A percentile compares a stretch with the other conserved stretches of the same genome.
These are phyloP conservation scores for Ernsta delagoae DNA, from an alignment of 2,888 invertebrate genomes.

Conservation along the genomic window DNA sequence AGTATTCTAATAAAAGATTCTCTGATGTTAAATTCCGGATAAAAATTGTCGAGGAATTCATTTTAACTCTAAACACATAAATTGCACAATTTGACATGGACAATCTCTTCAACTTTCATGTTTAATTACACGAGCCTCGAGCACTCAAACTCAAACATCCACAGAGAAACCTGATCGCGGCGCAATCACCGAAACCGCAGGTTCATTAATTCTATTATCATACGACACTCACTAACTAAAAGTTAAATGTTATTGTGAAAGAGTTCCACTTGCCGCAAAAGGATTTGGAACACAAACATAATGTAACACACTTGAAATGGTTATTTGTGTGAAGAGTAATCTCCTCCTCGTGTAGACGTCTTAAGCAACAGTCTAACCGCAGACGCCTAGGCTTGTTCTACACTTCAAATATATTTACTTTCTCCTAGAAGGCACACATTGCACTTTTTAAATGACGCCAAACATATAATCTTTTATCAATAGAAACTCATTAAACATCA, in stretches of 20 bases:
- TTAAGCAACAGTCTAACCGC: slow-evolving; percentile 17
- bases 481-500: slow-evolving; percentile 9
- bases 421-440: slow-evolving; percentile 13
- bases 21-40: no score
- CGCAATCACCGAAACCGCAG: slow-evolving; percentile 22
- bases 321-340: slow-evolving; percentile 1
- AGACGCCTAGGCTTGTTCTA: not conserved
- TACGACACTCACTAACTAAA: not conserved
- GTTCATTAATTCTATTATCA: slow-evolving; percentile 30
- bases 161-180: slow-evolving; percentile 11
- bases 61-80: not conserved
- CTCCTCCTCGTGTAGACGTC: not conserved
- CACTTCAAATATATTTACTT: not conserved
- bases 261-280: not conserved
- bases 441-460: slow-evolving; percentile 10
- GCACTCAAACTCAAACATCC: not conserved
- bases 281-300: slow-evolving; percentile 11
- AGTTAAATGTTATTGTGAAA: slow-evolving; percentile 28
- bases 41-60: not conserved
- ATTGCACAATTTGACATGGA: not conserved
- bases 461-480: slow-evolving; percentile 10
- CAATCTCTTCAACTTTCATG: slow-evolving; percentile 22
- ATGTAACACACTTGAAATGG: slow-evolving; percentile 18
- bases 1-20: no score
- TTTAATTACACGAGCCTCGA: slow-evolving; percentile 10